Base-by-base conservation (phyloP, 2,113 vertebrate species). In the Muscicapa adusta region DNA sequence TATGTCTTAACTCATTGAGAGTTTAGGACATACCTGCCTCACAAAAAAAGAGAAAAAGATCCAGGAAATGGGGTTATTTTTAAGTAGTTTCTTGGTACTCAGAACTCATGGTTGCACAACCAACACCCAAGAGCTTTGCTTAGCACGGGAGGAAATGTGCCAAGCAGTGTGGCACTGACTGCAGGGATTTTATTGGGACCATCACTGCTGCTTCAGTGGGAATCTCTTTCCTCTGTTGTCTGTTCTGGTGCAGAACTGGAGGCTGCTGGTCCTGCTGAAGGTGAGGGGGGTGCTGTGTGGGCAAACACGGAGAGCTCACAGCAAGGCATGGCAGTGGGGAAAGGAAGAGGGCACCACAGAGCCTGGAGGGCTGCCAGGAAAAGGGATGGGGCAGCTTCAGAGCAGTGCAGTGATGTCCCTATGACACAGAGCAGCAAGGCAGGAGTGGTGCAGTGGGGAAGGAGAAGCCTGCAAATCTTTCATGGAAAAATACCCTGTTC, bases 191-290 rank as follows among this genome's bases (percentile, higher is more conserved):
- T 13, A 8, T 0, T 54, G 68, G 33, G 18, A 51, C 33, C 2
- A 5, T 18, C 38, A 0, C 0, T 2, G 4, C 12, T 1, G 2
- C n/a, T 60, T 56, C 2, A 5, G 53, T 0, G 0, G 18, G 40
- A 60, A 33, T 13, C 26, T 22, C 1, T 36, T 43, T 29, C 16
- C 45, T 18, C 0, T 10, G 13, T 17, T 24, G 17, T 68, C 57
- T 43, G 18, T 18, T 34, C 66, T 5, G 8, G 16, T 5, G 28
- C 8, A 9, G 61, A 31, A 8, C 40, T 47, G 34, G 18, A 12
- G 7, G 31, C 22, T 50, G 28, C 51, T 43, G 8, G 2, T 5
- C 18, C 14, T 22, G 18, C 34, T 51, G 42, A 67, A 24, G 10
- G 12, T 7, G 38, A n/a, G 58, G 6, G 2, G 1, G 9, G 10